A percentile compares a stretch with the other conserved stretches of the same genome.
These are phyloP conservation scores for Rhinoptilus africanus DNA, from an alignment of 2,113 vertebrate genomes.

Conservation along the genomic window DNA sequence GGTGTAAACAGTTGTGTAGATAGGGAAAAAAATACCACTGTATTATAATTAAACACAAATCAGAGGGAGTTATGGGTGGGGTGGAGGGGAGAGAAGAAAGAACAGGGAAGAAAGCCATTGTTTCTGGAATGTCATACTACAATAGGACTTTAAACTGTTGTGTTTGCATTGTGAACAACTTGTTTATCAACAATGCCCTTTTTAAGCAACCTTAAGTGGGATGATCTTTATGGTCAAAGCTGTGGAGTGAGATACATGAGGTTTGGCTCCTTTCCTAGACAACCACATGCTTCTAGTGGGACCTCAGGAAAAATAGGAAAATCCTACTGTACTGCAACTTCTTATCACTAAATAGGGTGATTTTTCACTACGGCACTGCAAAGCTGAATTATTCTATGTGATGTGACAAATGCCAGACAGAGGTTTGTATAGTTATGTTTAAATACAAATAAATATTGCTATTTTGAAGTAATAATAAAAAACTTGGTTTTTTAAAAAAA, in stretches of 20 bases:
- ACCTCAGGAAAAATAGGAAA: neutral
- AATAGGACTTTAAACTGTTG: neutral
- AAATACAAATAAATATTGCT: neutral
- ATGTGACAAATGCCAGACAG: neutral
- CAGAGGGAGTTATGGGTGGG: neutral
- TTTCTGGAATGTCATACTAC: neutral
- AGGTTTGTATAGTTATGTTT: neutral
- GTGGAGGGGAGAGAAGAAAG: neutral
- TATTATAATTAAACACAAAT: neutral
- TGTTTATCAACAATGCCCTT: neutral
- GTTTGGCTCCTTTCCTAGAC: neutral
- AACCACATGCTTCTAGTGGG: accelerated
- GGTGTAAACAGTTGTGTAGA: conserved; percentile 8
- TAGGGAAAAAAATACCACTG: neutral
- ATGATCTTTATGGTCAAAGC: neutral
- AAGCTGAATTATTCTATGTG: neutral
- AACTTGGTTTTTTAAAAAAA: neutral
- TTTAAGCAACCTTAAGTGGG: neutral
- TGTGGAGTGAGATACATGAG: neutral
- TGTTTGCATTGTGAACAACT: neutral
- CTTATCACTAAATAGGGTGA: neutral
- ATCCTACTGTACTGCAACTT: neutral
- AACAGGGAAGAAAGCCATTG: conserved; percentile 22
- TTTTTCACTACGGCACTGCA: neutral
- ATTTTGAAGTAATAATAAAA: neutral